These are phyloP conservation scores for Chrysodeixis includens DNA, from an alignment of 2,888 invertebrate genomes.

Conservation along the genomic window DNA sequence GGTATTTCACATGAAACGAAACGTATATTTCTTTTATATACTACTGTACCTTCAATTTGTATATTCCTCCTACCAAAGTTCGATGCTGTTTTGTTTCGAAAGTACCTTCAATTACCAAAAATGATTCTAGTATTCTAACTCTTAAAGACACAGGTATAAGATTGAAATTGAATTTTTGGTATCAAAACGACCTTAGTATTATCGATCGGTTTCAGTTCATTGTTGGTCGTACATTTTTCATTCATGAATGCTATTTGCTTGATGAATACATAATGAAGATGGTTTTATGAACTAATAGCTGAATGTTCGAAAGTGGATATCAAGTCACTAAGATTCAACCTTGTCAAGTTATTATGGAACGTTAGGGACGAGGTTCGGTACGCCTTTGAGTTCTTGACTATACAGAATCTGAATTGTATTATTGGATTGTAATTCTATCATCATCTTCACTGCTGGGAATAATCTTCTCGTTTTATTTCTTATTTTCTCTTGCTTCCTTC, in stretches of 20 bases:
- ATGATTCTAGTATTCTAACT: slow-evolving; percentile 17
- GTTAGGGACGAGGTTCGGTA: too few species aligned
- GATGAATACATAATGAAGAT: slow-evolving; percentile 44
- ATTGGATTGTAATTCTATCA: not conserved
- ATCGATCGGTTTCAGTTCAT: slow-evolving; percentile 44
- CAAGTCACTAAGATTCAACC: not conserved
- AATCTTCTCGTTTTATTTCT: not conserved
- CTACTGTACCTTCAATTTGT: slow-evolving; percentile 31
- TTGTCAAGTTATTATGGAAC: not conserved
- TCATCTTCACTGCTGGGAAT: not conserved
- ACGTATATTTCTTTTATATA: slow-evolving; percentile 45
- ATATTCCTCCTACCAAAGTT: slow-evolving; percentile 31
- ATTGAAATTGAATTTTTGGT: slow-evolving; percentile 27
- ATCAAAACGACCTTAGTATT: slow-evolving; percentile 21
- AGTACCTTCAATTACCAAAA: slow-evolving; percentile 15
- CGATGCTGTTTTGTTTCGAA: slow-evolving; percentile 17
- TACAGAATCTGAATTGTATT: not conserved
- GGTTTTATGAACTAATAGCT: slow-evolving; percentile 25
- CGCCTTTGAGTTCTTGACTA: too few species aligned
- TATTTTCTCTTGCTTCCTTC: too few species aligned
- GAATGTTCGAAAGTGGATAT: not conserved
- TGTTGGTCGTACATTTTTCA: slow-evolving; percentile 31
- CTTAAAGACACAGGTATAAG: slow-evolving; percentile 20
- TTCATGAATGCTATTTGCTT: slow-evolving; percentile 31
- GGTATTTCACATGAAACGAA: slow-evolving; percentile 52